Conservation (phyloP, 2,113 vertebrate genomes). For the Hemiprocne comata region DNA sequence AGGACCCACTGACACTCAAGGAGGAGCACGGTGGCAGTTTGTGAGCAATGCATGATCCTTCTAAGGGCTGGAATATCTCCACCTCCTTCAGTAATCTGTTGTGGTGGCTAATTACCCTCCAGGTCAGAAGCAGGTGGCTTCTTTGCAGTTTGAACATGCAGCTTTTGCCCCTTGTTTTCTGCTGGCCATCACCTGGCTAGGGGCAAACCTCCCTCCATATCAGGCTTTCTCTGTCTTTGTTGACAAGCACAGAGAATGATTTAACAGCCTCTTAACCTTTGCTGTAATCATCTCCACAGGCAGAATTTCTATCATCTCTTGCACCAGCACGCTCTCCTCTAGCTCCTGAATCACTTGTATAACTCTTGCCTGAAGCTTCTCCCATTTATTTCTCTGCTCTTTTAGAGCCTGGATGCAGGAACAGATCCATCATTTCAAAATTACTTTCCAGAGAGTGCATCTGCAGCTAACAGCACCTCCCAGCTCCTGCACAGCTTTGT, state of each 20-base stretch:
- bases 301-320: background rate
- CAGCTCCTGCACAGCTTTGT: accelerated
- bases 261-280: background rate
- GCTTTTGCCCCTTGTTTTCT: background rate
- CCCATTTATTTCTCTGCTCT: background rate
- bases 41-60: background rate
- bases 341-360: background rate
- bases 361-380: background rate
- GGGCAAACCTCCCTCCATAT: background rate
- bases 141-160: background rate
- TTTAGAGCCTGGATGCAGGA: background rate
- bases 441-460: background rate
- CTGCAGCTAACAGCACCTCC: background rate
- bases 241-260: background rate
- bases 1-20: background rate
- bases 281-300: background rate
- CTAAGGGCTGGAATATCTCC: background rate
- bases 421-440: background rate
- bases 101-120: background rate
- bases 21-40: background rate
- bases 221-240: background rate
- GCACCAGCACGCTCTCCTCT: accelerated
- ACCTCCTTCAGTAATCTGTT: background rate
- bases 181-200: background rate
- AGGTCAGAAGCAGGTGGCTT: accelerated